Percentiles rank a stretch among this genome's conserved stretches.
These are phyloP conservation scores for Tarsius wallacei DNA, from an alignment of 2,797 vertebrate genomes.

Conservation along the genomic window DNA sequence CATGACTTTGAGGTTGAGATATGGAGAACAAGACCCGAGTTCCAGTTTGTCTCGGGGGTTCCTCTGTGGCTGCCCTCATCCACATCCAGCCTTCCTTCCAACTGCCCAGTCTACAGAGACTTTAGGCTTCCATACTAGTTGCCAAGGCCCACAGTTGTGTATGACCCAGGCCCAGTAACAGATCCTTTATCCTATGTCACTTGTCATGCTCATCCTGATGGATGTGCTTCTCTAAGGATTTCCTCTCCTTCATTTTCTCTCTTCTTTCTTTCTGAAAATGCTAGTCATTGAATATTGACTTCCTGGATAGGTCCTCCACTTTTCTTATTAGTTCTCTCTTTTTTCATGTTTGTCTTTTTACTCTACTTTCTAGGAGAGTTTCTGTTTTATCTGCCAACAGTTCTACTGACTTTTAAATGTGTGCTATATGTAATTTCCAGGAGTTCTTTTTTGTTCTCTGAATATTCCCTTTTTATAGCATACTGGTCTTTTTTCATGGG, in stretches of 20 bases:
- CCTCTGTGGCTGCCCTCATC: not conserved
- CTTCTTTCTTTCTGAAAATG: not conserved
- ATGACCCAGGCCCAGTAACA: not conserved
- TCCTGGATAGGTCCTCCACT: not conserved
- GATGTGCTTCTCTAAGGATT: not conserved
- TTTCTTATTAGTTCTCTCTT: not conserved
- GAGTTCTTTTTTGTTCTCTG: not conserved
- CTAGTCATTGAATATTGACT: not conserved
- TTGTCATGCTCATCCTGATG: not conserved
- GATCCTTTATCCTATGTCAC: not conserved
- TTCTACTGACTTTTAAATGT: not conserved
- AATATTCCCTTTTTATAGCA: slow-evolving; percentile 19
- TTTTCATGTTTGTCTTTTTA: slow-evolving; percentile 9
- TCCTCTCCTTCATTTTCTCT: not conserved
- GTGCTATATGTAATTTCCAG: not conserved
- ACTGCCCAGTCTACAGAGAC: not conserved
- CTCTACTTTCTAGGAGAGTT: not conserved
- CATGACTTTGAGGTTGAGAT: not conserved
- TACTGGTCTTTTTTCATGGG: slow-evolving; percentile 7
- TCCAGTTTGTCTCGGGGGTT: not conserved
- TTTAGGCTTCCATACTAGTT: not conserved
- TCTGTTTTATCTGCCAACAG: not conserved
- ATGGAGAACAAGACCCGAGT: not conserved
- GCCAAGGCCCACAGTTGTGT: not conserved
- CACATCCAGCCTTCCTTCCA: not conserved